These are phyloP conservation scores for Tinamus guttatus DNA, from an alignment of 2,113 vertebrate species.

Conservation along the genomic window DNA sequence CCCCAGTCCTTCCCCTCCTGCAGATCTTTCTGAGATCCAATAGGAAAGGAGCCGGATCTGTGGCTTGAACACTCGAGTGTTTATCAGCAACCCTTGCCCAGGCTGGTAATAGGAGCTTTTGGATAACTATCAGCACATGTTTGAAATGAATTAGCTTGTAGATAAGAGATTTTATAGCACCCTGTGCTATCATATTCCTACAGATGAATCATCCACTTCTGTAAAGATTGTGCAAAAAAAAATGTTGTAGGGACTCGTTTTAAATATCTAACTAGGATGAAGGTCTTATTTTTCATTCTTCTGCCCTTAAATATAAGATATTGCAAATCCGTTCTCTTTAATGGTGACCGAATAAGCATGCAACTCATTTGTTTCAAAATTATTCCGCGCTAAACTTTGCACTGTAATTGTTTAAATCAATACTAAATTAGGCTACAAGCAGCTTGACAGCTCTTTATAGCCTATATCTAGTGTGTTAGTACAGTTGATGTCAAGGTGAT, in stretches of 20 bases:
- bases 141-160: not conserved
- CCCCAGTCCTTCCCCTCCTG: not conserved
- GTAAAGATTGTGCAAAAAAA: not conserved
- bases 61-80: not conserved
- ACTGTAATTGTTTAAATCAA: conserved; percentile 49
- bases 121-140: not conserved
- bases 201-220: not conserved
- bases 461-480: not conserved
- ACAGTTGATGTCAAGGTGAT: not conserved
- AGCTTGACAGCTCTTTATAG: not conserved
- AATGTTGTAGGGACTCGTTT: not conserved
- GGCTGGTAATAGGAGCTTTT: not conserved
- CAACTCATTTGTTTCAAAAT: conserved; percentile 14
- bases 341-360: not conserved
- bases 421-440: conserved; percentile 32
- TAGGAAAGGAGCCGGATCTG: accelerated
- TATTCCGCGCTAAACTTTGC: conserved; percentile 5
- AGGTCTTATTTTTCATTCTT: not conserved
- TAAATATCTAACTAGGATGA: not conserved
- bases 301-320: not conserved
- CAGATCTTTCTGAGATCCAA: not conserved
- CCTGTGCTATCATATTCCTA: not conserved
- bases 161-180: not conserved
- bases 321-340: not conserved
- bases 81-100: not conserved